Evolutionary conservation across 2,888 invertebrate genomes (phyloP).

Genomic region (Euclidia mi): DNA sequence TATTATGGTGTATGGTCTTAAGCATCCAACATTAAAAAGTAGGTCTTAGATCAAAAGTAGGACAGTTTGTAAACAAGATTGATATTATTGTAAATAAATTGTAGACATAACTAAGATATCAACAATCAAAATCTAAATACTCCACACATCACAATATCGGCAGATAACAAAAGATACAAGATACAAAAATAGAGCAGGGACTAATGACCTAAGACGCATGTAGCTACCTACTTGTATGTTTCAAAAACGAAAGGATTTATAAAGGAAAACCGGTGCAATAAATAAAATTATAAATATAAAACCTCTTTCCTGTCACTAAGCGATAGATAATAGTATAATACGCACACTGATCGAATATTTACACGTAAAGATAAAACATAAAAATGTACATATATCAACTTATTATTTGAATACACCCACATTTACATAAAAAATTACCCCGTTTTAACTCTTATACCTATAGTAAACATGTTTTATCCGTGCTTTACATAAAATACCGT

Average conservation of each 20-base stretch:
- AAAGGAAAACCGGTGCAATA: neutral
- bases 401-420: constrained; percentile 11
- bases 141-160: neutral
- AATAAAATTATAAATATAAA: neutral
- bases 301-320: constrained; percentile 7
- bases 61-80: no score
- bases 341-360: constrained; percentile 16
- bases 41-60: no score
- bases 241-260: neutral
- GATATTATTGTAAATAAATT: no score
- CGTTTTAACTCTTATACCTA: neutral
- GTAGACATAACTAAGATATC: no score
- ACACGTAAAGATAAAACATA: constrained; percentile 3
- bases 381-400: constrained; percentile 7
- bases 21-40: no score
- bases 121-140: no score
- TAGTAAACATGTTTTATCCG: constrained; percentile 5
- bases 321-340: constrained; percentile 15
- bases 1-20: no score
- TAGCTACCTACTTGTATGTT: neutral
- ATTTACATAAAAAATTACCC: constrained; percentile 7
- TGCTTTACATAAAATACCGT: constrained; percentile 13
- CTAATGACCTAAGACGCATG: constrained; percentile 7
- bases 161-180: constrained; percentile 10
- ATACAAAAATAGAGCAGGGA: constrained; percentile 16